These are phyloP conservation scores for Campopleginae sp. DNA, from an alignment of 2,888 invertebrate species.

Conservation along the genomic window DNA sequence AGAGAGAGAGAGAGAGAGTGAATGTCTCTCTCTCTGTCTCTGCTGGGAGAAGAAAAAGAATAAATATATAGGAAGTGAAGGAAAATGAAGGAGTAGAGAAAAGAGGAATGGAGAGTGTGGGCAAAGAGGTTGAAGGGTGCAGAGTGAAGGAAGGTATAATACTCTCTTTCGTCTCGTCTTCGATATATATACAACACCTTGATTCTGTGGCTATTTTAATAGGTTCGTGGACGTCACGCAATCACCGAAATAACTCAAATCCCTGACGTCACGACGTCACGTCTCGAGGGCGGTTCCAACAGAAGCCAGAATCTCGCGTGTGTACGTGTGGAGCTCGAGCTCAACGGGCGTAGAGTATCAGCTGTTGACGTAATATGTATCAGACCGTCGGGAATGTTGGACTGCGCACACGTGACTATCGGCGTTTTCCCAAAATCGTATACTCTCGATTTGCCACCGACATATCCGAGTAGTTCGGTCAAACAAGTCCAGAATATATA, in stretches of 20 bases:
- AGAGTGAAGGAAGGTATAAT: conserved; percentile 23
- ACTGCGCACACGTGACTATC: conserved; percentile 49
- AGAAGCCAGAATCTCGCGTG: conserved; percentile 2
- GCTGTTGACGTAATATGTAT: conserved; percentile 63
- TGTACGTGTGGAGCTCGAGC: conserved; percentile 9
- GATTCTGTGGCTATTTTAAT: conserved; percentile 66
- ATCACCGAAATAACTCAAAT: conserved; percentile 66
- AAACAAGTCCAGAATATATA: too few relatives aligned
- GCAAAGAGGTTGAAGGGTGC: conserved; percentile 31
- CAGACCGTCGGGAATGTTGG: conserved; percentile 47
- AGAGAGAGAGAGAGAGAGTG: background rate
- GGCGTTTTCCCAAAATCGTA: background rate
- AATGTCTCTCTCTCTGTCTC: background rate
- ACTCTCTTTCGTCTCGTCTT: conserved; percentile 40
- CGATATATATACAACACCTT: conserved; percentile 26
- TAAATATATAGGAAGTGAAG: background rate
- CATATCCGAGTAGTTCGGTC: too few relatives aligned
- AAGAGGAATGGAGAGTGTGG: conserved; percentile 15
- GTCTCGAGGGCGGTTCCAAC: conserved; percentile 40
- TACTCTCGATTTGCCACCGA: background rate
- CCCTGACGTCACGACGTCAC: conserved; percentile 65
- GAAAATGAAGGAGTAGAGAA: background rate
- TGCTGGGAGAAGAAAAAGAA: background rate
- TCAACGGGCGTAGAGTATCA: conserved; percentile 61
- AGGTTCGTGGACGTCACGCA: conserved; percentile 65